Evolutionary conservation across 2,113 vertebrate genomes (phyloP), one percentile per base, ranked within the genome.

Genomic region (Trinectes maculatus): DNA sequence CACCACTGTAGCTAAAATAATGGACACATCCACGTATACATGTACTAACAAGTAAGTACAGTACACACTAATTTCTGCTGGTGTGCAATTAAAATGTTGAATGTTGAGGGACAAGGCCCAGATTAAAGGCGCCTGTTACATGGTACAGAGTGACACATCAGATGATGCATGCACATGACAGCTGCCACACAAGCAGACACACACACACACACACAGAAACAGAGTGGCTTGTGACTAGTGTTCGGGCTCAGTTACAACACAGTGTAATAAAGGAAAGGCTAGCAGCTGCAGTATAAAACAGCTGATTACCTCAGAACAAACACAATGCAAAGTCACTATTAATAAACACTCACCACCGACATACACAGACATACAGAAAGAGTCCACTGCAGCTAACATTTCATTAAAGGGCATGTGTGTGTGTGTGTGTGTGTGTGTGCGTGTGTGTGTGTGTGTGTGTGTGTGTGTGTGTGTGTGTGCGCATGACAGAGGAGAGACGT

Each of bases 111-210:
- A 83, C 86, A 81, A 67, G 49, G 16, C 81, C 40, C 64, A 28
- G 33, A 61, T 55, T 48, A 68, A n/a, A 66, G 55, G 56, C 63
- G 62, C 75, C 48, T 74, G 86, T 74, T 82, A 59, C 56, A 67
- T 39, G 51, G 70, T 52, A 60, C 70, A 48, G 71, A 82, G 63
- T 79, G 85, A 89, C 85, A 83, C 68, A 47, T 79, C 46, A 70
- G 80, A 78, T 86, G 82, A 89, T 90, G 58, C 62, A 58, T 80
- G 83, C 73, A 77, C 43, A 10, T 74, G 70, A 76, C 85, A 89
- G 77, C 60, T 87, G 74, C 74, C 36, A 37, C 15, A n/a, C 15
- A 39, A 12, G 16, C 2, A 9, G 3, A 37, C 15, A 37, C 15
- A 37, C 15, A 37, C 15, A 37, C 3, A 37, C 15, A 37, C 15